Conservation (phyloP, 2,113 vertebrate genomes). For the Prunella fulvescens region DNA sequence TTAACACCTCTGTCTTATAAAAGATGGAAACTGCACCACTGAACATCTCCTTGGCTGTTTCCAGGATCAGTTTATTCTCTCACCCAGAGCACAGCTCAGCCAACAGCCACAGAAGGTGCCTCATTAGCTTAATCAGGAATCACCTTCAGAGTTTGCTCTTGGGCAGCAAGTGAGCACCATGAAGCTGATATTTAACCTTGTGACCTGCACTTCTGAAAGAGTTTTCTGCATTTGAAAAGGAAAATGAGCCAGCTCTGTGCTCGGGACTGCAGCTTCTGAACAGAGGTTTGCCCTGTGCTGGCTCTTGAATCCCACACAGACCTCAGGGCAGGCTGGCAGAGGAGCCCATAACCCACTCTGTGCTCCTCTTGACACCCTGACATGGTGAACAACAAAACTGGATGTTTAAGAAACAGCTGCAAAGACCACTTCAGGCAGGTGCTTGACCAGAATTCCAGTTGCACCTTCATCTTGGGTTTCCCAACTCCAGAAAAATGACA, state of each 20-base stretch:
- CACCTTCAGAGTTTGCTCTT: background rate
- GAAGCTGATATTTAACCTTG: background rate
- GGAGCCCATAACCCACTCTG: background rate
- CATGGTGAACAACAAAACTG: rapidly evolving
- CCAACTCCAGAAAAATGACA: background rate
- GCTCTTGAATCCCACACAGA: rapidly evolving
- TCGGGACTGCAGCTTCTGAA: background rate
- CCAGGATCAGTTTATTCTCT: background rate
- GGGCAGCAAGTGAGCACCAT: background rate
- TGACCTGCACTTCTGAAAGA: background rate
- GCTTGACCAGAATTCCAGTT: background rate
- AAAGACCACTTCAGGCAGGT: background rate
- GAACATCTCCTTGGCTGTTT: background rate
- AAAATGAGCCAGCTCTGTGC: background rate
- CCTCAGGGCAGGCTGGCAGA: background rate
- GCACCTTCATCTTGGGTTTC: background rate
- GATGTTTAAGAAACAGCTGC: background rate
- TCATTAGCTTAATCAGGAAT: background rate
- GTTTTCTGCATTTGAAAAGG: background rate
- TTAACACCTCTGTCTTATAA: background rate
- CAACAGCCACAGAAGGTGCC: background rate
- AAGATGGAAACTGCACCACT: background rate
- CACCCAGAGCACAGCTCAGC: background rate
- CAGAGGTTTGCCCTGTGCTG: background rate
- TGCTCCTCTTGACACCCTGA: background rate